Conservation (phyloP, 2,113 vertebrate species). For the Caracal caracal region DNA sequence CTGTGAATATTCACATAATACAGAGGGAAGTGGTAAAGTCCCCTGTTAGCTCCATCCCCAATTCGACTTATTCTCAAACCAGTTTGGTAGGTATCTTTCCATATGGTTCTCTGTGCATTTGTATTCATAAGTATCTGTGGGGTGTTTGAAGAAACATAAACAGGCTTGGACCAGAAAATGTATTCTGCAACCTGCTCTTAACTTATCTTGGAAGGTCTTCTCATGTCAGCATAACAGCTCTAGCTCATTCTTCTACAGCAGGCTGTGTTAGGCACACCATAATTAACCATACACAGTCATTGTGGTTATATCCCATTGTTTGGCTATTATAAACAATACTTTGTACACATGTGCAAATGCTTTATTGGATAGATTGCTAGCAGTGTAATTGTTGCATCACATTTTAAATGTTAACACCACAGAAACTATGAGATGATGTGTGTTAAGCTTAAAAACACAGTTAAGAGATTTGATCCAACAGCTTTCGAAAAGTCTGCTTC, state of each 20-base stretch:
- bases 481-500: not conserved
- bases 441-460: not conserved
- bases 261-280: not conserved
- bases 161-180: not conserved
- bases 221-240: not conserved
- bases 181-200: not conserved
- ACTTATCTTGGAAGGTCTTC: not conserved
- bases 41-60: not conserved
- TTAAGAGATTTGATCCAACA: not conserved
- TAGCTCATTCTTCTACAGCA: not conserved
- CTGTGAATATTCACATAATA: not conserved
- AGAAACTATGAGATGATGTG: not conserved
- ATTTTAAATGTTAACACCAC: not conserved
- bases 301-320: not conserved
- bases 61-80: not conserved
- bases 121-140: no score
- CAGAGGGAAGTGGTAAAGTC: not conserved
- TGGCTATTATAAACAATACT: slow-evolving; percentile 16
- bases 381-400: not conserved
- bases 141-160: not conserved
- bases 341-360: not conserved
- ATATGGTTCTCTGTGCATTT: not conserved
- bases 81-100: not conserved
- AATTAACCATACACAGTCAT: not conserved
- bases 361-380: not conserved